phyloP scores from a whole-genome alignment of 2,113 vertebrate genomes.

The Scartelaos histophorus region DNA sequence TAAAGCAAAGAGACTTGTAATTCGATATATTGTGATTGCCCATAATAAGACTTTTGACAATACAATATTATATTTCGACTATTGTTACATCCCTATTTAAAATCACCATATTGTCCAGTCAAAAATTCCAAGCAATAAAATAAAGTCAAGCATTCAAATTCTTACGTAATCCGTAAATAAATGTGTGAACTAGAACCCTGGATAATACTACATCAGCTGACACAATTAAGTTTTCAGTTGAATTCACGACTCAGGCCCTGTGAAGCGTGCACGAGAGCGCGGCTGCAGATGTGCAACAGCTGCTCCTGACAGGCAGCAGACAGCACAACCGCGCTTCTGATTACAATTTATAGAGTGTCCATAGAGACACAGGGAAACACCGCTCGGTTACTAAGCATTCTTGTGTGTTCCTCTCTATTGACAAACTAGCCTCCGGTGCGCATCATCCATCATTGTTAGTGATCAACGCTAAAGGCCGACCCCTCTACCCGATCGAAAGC shows the following conservation, averaged over 20 bases:
- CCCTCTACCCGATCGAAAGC: constrained; percentile 32
- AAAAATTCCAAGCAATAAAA: too few relatives aligned
- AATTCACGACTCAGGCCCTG: neutral
- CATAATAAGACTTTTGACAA: too few relatives aligned
- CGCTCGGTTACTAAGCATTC: neutral
- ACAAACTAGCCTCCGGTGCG: constrained; percentile 15
- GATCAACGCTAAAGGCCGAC: constrained; percentile 28
- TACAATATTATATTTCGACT: too few relatives aligned
- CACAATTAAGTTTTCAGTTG: constrained; percentile 13
- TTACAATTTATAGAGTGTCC: constrained; percentile 14
- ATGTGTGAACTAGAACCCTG: neutral
- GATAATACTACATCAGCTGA: neutral
- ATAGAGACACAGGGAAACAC: constrained; percentile 9
- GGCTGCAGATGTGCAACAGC: constrained; percentile 15
- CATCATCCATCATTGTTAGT: constrained; percentile 32
- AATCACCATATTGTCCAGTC: too few relatives aligned
- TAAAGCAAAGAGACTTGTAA: too few relatives aligned
- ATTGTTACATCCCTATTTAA: too few relatives aligned
- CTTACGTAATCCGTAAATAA: neutral
- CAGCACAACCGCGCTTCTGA: constrained; percentile 11
- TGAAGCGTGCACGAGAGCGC: constrained; percentile 15
- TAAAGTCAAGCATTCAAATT: neutral
- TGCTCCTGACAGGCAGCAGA: constrained; percentile 3
- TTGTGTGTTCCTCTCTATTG: neutral
- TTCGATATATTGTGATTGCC: too few relatives aligned